Conservation (phyloP, 1,140 invertebrate species). For the Drosophila pruinosa region DNA sequence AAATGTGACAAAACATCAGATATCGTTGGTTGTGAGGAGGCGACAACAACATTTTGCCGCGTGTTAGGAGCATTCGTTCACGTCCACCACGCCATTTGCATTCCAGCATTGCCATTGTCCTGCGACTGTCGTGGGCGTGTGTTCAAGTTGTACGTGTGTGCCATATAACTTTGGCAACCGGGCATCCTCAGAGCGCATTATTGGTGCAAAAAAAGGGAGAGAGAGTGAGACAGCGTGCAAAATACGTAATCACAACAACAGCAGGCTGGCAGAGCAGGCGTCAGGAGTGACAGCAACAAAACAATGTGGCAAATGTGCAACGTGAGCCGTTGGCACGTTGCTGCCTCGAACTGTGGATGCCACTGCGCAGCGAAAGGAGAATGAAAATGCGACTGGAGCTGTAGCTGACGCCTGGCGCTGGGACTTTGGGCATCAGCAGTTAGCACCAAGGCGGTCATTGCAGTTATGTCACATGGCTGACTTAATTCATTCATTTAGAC, state of each 20-base stretch:
- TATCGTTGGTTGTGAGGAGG: slow-evolving; percentile 21
- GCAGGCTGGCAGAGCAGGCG: slow-evolving; percentile 33
- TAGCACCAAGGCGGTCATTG: slow-evolving; percentile 53
- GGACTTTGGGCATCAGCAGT: slow-evolving; percentile 6
- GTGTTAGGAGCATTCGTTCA: slow-evolving; percentile 55
- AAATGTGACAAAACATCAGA: background rate
- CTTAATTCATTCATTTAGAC: slow-evolving; percentile 80
- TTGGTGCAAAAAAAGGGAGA: background rate
- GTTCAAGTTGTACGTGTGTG: slow-evolving; percentile 63
- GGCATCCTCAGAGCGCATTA: slow-evolving; percentile 40
- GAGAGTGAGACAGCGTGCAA: slow-evolving; percentile 9
- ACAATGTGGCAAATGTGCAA: slow-evolving; percentile 76
- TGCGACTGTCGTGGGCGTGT: slow-evolving; percentile 4
- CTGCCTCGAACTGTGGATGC: background rate
- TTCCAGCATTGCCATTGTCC: slow-evolving; percentile 63
- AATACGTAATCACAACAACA: slow-evolving; percentile 67
- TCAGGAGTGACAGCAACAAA: slow-evolving; percentile 62
- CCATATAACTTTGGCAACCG: slow-evolving; percentile 65
- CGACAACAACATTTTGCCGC: slow-evolving; percentile 37
- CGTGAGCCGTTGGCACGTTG: slow-evolving; percentile 44
- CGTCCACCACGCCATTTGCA: slow-evolving; percentile 72
- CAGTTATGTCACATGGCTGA: slow-evolving; percentile 79
- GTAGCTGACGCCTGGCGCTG: background rate
- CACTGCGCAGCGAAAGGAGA: background rate
- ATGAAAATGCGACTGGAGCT: background rate